Base-by-base conservation (phyloP, 2,113 vertebrate species). In the Tinamus guttatus region DNA sequence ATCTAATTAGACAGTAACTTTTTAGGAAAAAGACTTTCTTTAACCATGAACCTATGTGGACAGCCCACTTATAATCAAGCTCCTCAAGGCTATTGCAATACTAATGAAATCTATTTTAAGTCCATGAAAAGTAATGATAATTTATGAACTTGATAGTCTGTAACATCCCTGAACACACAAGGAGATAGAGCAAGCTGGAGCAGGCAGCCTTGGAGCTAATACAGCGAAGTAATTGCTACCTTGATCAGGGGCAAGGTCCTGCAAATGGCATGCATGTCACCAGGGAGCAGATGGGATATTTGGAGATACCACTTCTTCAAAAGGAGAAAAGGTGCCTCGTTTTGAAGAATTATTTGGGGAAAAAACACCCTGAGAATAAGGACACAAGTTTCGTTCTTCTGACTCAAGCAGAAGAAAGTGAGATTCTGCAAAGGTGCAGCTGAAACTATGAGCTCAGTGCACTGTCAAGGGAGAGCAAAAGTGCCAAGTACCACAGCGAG, bases 401-500 rank as follows among this genome's bases (percentile, higher is more conserved):
- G 49, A 22, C 71, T 73, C 34, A 56, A 27, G 22, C 58, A 75
- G 52, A 7, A 80, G 38, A 65, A 77, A 80, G 21, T 13, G 58
- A 83, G 59, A 58, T 43, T 17, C 19, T 88, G 34, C 32, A 30
- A 85, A 92, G 25, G 0, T 79, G 32, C 38, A 80, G 45, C 73
- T 34, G 38, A 34, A 92, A 80, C 25, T 87, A 78, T 6, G 43
- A 86, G 75, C 12, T 75, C 51, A 47, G 21, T 36, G 34, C 43
- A 25, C 13, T 75, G 41, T 32, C 71, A 20, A 68, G 36, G 74
- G 56, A 68, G 6, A 4, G 27, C 41, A 74, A 58, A 58, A 81
- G 38, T 0, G n/a, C 16, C 9, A 20, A 52, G 15, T 17, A 27
- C 24, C n/a, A 21, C 0, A 1, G 51, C 83, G 9, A 69, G 36